Conservation (phyloP, 2,113 vertebrate genomes). For the Lamprologus ornatipinnis region DNA sequence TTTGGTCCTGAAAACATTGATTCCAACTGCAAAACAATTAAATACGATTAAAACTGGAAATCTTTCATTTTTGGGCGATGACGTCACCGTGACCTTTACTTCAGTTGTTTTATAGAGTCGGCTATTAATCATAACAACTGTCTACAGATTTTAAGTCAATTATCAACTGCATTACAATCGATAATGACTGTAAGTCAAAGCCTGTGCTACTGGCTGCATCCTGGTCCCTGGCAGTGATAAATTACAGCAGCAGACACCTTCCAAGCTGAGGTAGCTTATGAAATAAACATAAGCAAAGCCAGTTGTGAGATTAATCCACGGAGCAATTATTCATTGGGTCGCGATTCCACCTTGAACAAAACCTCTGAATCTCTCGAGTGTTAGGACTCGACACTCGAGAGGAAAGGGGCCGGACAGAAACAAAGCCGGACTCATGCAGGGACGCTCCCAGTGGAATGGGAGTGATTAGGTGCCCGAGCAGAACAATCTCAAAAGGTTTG, state of each 20-base stretch:
- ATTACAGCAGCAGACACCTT: not conserved
- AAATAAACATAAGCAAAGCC: not conserved
- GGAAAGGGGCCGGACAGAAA: constrained; percentile 1
- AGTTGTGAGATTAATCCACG: not conserved
- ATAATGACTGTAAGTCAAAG: not conserved
- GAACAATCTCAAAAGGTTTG: constrained; percentile 41
- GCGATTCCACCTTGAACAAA: constrained; percentile 21
- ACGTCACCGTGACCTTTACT: not conserved
- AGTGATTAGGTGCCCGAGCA: constrained; percentile 31
- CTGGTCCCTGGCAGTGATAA: not conserved
- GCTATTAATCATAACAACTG: not conserved
- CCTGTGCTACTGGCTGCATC: not conserved
- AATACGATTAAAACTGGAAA: not conserved
- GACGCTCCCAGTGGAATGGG: constrained; percentile 19
- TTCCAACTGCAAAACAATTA: not conserved
- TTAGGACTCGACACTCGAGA: not conserved
- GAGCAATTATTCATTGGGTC: not conserved
- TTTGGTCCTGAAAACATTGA: not conserved
- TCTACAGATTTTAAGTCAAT: not conserved
- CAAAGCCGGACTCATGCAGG: constrained; percentile 10
- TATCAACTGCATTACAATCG: not conserved
- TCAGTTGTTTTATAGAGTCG: not conserved
- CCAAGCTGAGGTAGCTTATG: not conserved
- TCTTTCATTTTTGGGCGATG: not conserved
- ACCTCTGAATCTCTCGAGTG: not conserved